Evolutionary conservation across 2,888 invertebrate genomes (phyloP).

Genomic region (Halictus ligatus): DNA sequence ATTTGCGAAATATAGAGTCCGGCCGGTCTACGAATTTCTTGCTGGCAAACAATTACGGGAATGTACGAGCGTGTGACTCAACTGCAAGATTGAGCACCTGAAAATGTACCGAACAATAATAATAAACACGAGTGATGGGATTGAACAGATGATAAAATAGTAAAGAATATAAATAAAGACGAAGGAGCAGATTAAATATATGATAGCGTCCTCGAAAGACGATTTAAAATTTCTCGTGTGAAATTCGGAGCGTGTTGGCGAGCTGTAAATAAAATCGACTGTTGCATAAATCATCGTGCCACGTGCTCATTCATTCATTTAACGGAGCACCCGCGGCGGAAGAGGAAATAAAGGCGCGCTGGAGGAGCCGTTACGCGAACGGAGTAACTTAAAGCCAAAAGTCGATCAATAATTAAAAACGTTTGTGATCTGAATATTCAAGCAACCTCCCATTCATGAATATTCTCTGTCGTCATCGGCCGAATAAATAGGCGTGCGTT

Average conservation of each 20-base stretch:
- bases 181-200: background rate
- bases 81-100: background rate
- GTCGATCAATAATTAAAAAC: slow-evolving; percentile 26
- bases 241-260: background rate
- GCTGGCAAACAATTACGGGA: background rate
- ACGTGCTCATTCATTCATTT: background rate
- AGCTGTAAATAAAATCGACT: background rate
- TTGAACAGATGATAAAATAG: background rate
- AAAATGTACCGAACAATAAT: background rate
- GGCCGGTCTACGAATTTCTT: too few species aligned
- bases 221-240: background rate
- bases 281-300: background rate
- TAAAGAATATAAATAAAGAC: background rate
- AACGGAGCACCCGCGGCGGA: background rate
- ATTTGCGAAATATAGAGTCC: background rate
- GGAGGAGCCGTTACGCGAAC: background rate
- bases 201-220: background rate
- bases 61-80: background rate
- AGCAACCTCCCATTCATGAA: slow-evolving; percentile 27
- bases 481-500: slow-evolving; percentile 34
- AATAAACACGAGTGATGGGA: background rate
- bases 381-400: slow-evolving; percentile 16
- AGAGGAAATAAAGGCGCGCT: background rate
- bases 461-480: slow-evolving; percentile 25
- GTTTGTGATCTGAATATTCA: slow-evolving; percentile 29